Base-by-base conservation (phyloP, 1,140 invertebrate species). In the Eueides isabella region DNA sequence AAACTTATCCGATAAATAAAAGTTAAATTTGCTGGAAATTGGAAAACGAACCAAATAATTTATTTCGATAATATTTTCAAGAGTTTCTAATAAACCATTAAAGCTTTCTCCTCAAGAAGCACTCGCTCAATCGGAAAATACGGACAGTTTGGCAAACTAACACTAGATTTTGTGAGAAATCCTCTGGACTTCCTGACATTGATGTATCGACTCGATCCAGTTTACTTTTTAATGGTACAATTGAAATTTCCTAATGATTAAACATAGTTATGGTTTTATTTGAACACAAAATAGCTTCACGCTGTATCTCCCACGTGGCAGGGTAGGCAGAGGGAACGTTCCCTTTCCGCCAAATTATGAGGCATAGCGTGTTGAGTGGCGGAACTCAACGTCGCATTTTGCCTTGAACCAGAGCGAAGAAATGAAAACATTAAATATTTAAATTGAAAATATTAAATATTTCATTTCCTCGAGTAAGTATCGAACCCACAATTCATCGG, bases 171-270 rank as follows among this genome's bases (percentile, higher is more conserved):
- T 55, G 26, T 2, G 48, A 55, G 19, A 2, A 12, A 0, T 19
- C 7, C 2, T 55, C 48, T 55, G 48, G 48, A 55, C 48, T 55
- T 55, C 48, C 48, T 23, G 48, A 55, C 48, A 55, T 55, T 55
- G 48, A 55, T 23, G 26, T 55, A 55, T 55, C 12, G 3, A 55
- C 2, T 23, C 19, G 23, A 9, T 55, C 6, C 48, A 23, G 19
- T 23, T 26, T 3, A 7, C 2, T 26, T 55, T 55, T 55, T 55
- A 23, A 23, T 26, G 7, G n/a, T 55, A 11, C 19, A 12, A 23
- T 55, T 55, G 23, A 23, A 55, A 55, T 26, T 44, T n/a, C 41
- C n/a, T 44, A 9, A 38, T 1, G 12, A 4, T 16, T 38, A 38
- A 16, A 12, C 16, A 5, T 14, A 38, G 14, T 38, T 5, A 14